Base-by-base conservation (phyloP, 2,113 vertebrate genomes). In the Odontophorus gujanensis region DNA sequence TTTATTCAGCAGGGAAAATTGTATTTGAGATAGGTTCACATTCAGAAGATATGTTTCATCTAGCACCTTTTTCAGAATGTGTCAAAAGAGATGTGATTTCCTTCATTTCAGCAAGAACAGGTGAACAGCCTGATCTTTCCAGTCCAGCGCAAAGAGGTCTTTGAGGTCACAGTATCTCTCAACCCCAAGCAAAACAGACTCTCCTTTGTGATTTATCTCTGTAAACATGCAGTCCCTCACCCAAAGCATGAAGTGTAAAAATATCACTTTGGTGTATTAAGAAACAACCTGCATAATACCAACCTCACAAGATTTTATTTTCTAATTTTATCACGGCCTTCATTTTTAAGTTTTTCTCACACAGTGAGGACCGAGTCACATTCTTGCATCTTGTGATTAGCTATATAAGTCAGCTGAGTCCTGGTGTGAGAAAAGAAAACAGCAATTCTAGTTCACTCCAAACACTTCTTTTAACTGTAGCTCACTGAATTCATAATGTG, bases 401-500 rank as follows among this genome's bases (percentile, higher is more conserved):
- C 47, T 77, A 78, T 65, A 43, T 65, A 78, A 91, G 69, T 95
- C 84, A 90, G 68, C 79, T 87, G 93, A 91, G 68, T 75, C 28
- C 63, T 63, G 28, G 36, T 36, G 82, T 1, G 18, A 87, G 79
- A 74, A 87, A 89, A 89, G 59, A 73, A 95, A 95, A 79, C 71
- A 87, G 62, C 3, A 0, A 89, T 91, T 91, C 75, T 89, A 91
- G 79, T 91, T 93, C 84, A 73, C 36, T 47, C 87, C 59, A 58
- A 91, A 87, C 67, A 66, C 71, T 92, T 95, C 18, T 90, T 92
- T 73, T 90, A 82, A 89, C 81, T 89, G 79, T 82, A 82, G 50
- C 58, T 85, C 28, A 25, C 66, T 80, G 85, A 87, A 85, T 94
- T 77, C 45, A 87, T 94, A 47, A 80, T 42, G 51, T 14, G 42